Percentiles rank a stretch among this genome's conserved stretches.
phyloP scores from a whole-genome alignment of 2,888 invertebrate species.

The Lasioglossum malachurum region DNA sequence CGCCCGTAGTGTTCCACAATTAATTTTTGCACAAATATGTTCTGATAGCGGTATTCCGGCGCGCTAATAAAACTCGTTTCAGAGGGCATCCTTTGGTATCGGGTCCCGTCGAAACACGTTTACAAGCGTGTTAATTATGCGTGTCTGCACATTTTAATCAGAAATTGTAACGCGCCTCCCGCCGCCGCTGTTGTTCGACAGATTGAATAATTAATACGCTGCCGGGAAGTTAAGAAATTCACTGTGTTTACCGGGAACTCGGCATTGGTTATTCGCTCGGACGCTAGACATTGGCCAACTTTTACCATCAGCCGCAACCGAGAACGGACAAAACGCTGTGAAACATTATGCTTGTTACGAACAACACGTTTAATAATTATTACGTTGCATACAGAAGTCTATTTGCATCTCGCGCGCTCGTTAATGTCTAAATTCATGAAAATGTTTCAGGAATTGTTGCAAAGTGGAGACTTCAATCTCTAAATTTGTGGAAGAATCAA shows the following conservation, averaged over 20 bases:
- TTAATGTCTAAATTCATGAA: neutral
- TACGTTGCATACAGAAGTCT: neutral
- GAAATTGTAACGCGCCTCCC: slow-evolving; percentile 24
- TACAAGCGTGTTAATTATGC: slow-evolving; percentile 26
- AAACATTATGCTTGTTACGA: neutral
- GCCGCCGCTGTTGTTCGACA: neutral
- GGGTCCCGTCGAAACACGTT: slow-evolving; percentile 23
- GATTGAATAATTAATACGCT: neutral
- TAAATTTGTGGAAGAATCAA: no score
- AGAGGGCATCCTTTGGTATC: neutral
- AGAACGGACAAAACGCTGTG: neutral
- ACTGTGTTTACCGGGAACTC: neutral
- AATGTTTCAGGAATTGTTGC: no score
- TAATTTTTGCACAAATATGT: slow-evolving; percentile 51
- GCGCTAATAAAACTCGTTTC: neutral
- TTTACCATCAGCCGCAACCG: neutral
- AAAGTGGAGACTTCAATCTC: neutral
- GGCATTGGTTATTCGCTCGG: neutral
- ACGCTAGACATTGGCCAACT: neutral
- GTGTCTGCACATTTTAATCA: slow-evolving; percentile 35
- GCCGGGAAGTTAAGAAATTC: neutral
- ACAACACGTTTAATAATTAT: neutral
- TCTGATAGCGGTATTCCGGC: slow-evolving; percentile 13
- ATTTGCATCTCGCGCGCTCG: neutral
- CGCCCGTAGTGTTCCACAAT: slow-evolving; percentile 27